These are phyloP conservation scores for Lynx canadensis DNA, from an alignment of 2,113 vertebrate genomes.

Conservation along the genomic window DNA sequence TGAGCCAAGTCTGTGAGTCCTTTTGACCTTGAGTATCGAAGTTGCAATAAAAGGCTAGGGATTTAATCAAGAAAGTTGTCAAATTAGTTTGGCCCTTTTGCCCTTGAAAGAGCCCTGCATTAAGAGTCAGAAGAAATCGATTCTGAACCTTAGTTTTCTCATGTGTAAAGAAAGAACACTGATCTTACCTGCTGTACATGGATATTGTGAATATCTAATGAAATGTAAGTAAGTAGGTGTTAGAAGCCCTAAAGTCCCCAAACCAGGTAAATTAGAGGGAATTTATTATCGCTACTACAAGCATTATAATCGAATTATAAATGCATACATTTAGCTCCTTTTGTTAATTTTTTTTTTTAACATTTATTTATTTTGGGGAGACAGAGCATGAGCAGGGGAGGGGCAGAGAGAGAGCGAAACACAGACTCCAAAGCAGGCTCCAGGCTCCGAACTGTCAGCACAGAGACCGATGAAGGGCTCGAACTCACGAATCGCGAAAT, in stretches of 20 bases:
- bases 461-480: no score
- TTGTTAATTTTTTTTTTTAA: no score
- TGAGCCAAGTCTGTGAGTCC: not conserved
- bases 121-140: not conserved
- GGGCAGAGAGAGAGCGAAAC: no score
- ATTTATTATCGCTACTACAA: not conserved
- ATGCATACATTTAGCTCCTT: not conserved
- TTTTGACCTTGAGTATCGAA: not conserved
- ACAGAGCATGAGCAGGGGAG: no score
- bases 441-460: no score
- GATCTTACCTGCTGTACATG: not conserved
- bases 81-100: slow-evolving; percentile 26
- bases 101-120: not conserved
- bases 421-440: no score
- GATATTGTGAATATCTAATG: not conserved
- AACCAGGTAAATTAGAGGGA: not conserved
- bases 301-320: not conserved
- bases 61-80: slow-evolving; percentile 24
- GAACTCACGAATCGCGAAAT: no score
- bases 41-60: slow-evolving; percentile 2
- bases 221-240: not conserved
- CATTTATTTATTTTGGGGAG: no score
- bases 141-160: not conserved
- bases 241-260: not conserved
- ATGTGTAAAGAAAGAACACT: not conserved